Conservation (phyloP, 2,113 vertebrate genomes). For the Stigmatopora argus region DNA sequence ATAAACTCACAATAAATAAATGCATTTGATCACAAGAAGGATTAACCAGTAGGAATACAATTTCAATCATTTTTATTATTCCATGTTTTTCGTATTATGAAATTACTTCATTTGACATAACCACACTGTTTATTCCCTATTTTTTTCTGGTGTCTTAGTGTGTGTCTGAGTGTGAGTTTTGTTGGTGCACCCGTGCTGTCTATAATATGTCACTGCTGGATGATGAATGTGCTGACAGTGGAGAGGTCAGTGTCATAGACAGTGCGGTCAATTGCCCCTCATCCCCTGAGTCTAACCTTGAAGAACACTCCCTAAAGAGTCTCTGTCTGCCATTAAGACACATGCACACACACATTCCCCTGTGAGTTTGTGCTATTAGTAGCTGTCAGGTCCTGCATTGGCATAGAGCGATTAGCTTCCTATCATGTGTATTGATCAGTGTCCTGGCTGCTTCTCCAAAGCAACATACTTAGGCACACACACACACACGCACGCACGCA, state of each 20-base stretch:
- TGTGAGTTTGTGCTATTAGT: constrained; percentile 66
- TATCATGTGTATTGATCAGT: constrained; percentile 74
- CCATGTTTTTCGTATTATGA: not conserved
- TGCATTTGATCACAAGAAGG: too few species aligned
- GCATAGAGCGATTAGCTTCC: constrained; percentile 74
- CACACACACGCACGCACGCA: constrained; percentile 7
- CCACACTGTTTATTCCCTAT: not conserved
- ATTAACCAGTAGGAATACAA: too few species aligned
- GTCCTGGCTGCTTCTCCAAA: constrained; percentile 47
- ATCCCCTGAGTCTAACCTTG: constrained; percentile 60
- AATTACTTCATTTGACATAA: not conserved
- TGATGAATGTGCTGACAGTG: constrained; percentile 68
- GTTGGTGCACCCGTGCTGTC: constrained; percentile 16
- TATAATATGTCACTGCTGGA: constrained; percentile 54
- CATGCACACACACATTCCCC: constrained; percentile 30
- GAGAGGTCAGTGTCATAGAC: constrained; percentile 70
- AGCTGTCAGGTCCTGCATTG: constrained; percentile 58
- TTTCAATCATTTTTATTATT: not conserved
- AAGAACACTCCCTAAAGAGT: constrained; percentile 65
- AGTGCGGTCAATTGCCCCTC: constrained; percentile 69
- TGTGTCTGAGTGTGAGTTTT: not conserved
- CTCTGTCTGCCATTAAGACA: constrained; percentile 59
- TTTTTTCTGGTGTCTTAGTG: not conserved
- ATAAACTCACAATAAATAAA: not conserved
- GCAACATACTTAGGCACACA: constrained; percentile 41